Evolutionary conservation across 2,888 invertebrate species (phyloP).

Genomic region (Trissoscelio sp.): DNA sequence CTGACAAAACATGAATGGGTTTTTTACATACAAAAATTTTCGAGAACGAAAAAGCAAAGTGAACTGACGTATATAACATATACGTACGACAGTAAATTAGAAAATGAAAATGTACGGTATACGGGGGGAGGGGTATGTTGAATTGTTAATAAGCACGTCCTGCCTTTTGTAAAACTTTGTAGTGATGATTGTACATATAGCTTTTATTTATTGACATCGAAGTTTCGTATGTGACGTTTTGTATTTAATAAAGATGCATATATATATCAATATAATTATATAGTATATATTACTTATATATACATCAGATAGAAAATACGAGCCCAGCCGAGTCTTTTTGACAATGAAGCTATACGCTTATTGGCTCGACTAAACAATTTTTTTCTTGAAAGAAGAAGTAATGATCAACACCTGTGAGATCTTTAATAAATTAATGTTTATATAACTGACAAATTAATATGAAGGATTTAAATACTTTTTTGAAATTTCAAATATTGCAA

Average conservation of each 20-base stretch:
- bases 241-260: constrained; percentile 46
- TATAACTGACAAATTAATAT: too few relatives aligned
- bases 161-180: constrained; percentile 72
- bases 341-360: constrained; percentile 81
- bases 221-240: constrained; percentile 75
- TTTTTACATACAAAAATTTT: constrained; percentile 21
- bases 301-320: constrained; percentile 6
- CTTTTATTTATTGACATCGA: constrained; percentile 77
- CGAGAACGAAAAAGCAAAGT: constrained; percentile 6
- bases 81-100: constrained; percentile 19
- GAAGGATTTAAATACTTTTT: too few relatives aligned
- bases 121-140: constrained; percentile 36
- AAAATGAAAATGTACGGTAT: too few relatives aligned
- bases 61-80: constrained; percentile 4
- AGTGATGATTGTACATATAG: constrained; percentile 72
- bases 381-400: too few relatives aligned
- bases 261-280: constrained; percentile 45
- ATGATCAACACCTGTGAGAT: too few relatives aligned
- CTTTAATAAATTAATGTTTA: too few relatives aligned
- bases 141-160: constrained; percentile 62
- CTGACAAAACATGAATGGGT: constrained; percentile 53
- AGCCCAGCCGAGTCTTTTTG: constrained; percentile 77
- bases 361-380: too few relatives aligned
- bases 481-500: too few relatives aligned
- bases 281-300: constrained; percentile 12